Evolutionary conservation across 2,113 vertebrate species (phyloP).

Genomic region (Andinoacara biseriatus): DNA sequence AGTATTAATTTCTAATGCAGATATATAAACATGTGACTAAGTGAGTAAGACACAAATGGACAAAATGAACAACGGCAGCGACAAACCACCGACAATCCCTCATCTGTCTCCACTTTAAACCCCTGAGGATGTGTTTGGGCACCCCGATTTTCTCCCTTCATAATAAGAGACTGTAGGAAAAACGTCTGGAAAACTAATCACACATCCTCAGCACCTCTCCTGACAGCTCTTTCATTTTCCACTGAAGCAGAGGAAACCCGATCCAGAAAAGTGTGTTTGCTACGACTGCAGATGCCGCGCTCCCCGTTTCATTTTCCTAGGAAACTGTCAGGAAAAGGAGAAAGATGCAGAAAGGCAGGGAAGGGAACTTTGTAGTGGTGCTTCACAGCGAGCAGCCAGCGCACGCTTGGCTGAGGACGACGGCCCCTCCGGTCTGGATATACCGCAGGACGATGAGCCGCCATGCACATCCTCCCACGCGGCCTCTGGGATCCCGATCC

Average conservation of each 20-base stretch:
- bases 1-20: conserved; percentile 27
- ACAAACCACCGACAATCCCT: conserved; percentile 52
- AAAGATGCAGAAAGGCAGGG: conserved; percentile 23
- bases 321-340: conserved; percentile 41
- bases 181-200: conserved; percentile 77
- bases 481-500: conserved; percentile 29
- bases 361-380: conserved; percentile 43
- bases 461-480: conserved; percentile 22
- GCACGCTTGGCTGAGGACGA: conserved; percentile 49
- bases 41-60: conserved; percentile 26
- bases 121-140: conserved; percentile 56
- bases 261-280: conserved; percentile 64
- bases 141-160: conserved; percentile 54
- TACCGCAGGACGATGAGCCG: conserved; percentile 20
- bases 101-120: conserved; percentile 57
- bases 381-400: conserved; percentile 51
- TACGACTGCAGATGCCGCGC: conserved; percentile 77
- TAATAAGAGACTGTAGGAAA: conserved; percentile 64
- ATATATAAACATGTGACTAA: conserved; percentile 25
- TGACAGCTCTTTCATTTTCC: conserved; percentile 75
- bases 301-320: conserved; percentile 42
- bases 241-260: conserved; percentile 68
- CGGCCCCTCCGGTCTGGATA: conserved; percentile 36
- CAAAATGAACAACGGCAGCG: conserved; percentile 14
- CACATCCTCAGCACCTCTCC: conserved; percentile 61